These are phyloP conservation scores for Bombyx mori DNA, from an alignment of 1,140 invertebrate species.

Conservation along the genomic window DNA sequence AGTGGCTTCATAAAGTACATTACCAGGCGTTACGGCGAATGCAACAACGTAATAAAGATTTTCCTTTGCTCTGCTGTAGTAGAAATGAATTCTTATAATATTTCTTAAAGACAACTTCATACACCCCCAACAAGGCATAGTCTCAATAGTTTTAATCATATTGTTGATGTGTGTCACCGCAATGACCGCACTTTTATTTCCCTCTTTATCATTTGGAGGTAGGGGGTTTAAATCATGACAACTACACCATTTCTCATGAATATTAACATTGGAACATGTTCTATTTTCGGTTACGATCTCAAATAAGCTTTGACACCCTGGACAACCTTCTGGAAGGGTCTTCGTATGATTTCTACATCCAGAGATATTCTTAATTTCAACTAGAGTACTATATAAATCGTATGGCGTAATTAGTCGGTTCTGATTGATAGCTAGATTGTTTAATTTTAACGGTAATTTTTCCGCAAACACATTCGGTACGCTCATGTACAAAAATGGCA, in stretches of 20 bases:
- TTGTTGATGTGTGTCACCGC: constrained; percentile 28
- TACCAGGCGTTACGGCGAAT: constrained; percentile 38
- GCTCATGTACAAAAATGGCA: constrained; percentile 83
- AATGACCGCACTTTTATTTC: constrained; percentile 36
- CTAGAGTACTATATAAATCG: constrained; percentile 78
- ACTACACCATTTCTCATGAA: constrained; percentile 86
- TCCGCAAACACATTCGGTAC: constrained; percentile 78
- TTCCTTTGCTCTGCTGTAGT: constrained; percentile 32
- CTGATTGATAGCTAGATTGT: constrained; percentile 76
- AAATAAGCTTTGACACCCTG: constrained; percentile 80
- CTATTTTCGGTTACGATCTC: constrained; percentile 74
- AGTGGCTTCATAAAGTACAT: constrained; percentile 45
- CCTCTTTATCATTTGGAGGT: constrained; percentile 33
- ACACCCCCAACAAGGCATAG: constrained; percentile 40
- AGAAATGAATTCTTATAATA: constrained; percentile 47
- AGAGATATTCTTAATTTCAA: constrained; percentile 62
- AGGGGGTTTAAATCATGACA: constrained; percentile 72
- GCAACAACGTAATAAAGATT: constrained; percentile 46
- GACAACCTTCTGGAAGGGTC: constrained; percentile 64
- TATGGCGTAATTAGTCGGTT: constrained; percentile 80
- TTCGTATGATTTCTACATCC: constrained; percentile 38
- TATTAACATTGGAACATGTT: constrained; percentile 81
- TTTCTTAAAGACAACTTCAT: constrained; percentile 26
- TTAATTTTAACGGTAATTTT: constrained; percentile 71
- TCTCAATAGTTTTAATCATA: constrained; percentile 26